phyloP scores from a whole-genome alignment of 2,797 vertebrate genomes.

The Euphonia xanthogaster region DNA sequence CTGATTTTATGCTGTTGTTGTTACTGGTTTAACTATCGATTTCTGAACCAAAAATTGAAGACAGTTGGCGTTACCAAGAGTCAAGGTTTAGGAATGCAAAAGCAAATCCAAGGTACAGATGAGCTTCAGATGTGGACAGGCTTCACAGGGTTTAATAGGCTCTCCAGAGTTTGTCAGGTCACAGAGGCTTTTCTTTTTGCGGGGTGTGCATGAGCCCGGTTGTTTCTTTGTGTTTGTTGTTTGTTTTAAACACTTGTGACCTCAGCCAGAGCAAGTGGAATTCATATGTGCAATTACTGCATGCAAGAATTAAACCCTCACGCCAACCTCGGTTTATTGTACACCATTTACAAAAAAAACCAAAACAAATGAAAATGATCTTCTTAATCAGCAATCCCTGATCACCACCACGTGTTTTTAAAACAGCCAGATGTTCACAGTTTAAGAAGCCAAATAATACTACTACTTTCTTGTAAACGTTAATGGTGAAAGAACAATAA shows the following conservation, averaged over 20 bases:
- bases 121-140: slow-evolving; percentile 67
- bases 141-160: slow-evolving; percentile 27
- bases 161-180: slow-evolving; percentile 47
- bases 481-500: slow-evolving; percentile 67
- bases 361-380: slow-evolving; percentile 64
- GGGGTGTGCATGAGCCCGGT: background rate
- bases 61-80: slow-evolving; percentile 69
- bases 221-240: background rate
- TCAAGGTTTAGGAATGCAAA: slow-evolving; percentile 73
- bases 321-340: slow-evolving; percentile 49
- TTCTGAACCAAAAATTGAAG: slow-evolving; percentile 71
- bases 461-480: slow-evolving; percentile 63
- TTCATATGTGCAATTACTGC: background rate
- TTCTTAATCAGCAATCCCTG: slow-evolving; percentile 64
- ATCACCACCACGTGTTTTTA: slow-evolving; percentile 56
- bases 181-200: background rate
- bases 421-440: slow-evolving; percentile 59
- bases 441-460: slow-evolving; percentile 67
- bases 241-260: slow-evolving; percentile 3
- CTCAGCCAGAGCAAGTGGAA: slow-evolving; percentile 2
- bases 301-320: slow-evolving; percentile 24
- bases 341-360: slow-evolving; percentile 63
- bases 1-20: slow-evolving; percentile 56
- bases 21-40: slow-evolving; percentile 70
- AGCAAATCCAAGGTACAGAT: slow-evolving; percentile 72